phyloP scores from a whole-genome alignment of 2,113 vertebrate species.

The Pantherophis guttatus region DNA sequence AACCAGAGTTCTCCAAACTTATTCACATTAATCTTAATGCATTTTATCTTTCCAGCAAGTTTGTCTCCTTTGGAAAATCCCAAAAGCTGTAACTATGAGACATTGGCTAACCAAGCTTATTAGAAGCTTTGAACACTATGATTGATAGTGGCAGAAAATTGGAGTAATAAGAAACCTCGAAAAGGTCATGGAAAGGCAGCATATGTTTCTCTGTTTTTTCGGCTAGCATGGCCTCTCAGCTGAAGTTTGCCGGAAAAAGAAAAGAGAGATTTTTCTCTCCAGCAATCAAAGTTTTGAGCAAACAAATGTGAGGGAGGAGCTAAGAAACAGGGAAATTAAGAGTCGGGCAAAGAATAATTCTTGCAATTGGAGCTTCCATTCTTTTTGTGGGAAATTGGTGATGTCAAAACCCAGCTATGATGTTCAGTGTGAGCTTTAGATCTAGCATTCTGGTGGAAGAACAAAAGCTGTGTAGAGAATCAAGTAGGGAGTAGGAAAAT shows the following conservation, averaged over 20 bases:
- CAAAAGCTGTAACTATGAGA: conserved; percentile 1
- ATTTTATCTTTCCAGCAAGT: conserved; percentile 19
- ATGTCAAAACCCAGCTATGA: background rate
- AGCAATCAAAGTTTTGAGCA: conserved; percentile 11
- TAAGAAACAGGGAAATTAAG: background rate
- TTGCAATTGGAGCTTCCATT: background rate
- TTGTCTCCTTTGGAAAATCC: conserved; percentile 23
- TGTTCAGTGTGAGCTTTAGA: background rate
- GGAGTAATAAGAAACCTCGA: conserved; percentile 16
- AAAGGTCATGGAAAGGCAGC: conserved; percentile 28
- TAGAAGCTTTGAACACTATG: conserved; percentile 11
- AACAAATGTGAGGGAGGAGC: background rate
- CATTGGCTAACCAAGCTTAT: conserved; percentile 21
- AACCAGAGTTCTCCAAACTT: background rate
- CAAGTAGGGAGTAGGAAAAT: background rate
- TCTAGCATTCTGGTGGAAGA: background rate
- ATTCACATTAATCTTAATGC: background rate
- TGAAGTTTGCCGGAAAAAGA: background rate
- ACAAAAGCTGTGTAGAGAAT: background rate
- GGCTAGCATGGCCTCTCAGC: background rate
- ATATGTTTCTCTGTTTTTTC: conserved; percentile 29
- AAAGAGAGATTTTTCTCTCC: background rate
- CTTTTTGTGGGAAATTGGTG: background rate
- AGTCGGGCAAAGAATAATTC: background rate
- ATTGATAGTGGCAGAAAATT: conserved; percentile 22